These are phyloP conservation scores for Panthera tigris DNA, from an alignment of 2,113 vertebrate genomes.

Conservation along the genomic window DNA sequence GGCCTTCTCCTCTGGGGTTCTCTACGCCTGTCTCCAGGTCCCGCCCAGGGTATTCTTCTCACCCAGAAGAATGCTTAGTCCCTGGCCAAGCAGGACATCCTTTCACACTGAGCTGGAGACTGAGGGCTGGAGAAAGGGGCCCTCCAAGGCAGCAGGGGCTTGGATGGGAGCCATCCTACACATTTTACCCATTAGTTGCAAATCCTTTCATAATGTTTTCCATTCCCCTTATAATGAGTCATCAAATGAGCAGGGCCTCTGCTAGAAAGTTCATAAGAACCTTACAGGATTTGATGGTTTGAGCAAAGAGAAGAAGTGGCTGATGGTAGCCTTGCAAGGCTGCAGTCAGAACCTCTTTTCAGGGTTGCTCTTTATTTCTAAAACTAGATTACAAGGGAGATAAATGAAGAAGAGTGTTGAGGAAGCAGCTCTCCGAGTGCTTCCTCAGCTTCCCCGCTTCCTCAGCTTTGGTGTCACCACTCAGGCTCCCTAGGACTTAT, in stretches of 20 bases:
- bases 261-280: slow-evolving; percentile 46
- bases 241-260: not conserved
- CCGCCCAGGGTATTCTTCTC: not conserved
- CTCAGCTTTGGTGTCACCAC: slow-evolving; percentile 48
- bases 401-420: not conserved
- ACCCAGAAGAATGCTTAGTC: not conserved
- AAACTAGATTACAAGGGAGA: not conserved
- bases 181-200: slow-evolving; percentile 59
- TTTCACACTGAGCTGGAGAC: not conserved
- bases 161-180: not conserved
- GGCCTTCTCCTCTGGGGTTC: not conserved
- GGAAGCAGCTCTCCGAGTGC: slow-evolving; percentile 13
- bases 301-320: slow-evolving; percentile 51
- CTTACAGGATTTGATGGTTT: not conserved
- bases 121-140: not conserved
- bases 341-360: slow-evolving; percentile 5
- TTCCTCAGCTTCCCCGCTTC: slow-evolving; percentile 12
- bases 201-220: not conserved
- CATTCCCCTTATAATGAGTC: slow-evolving; percentile 45
- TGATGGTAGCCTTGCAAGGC: not conserved
- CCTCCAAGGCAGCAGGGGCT: not conserved
- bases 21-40: not conserved
- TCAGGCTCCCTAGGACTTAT: slow-evolving; percentile 21
- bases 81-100: not conserved
- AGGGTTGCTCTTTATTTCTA: slow-evolving; percentile 50